These are phyloP conservation scores for Etheostoma cragini DNA, from an alignment of 2,113 vertebrate species.

Conservation along the genomic window DNA sequence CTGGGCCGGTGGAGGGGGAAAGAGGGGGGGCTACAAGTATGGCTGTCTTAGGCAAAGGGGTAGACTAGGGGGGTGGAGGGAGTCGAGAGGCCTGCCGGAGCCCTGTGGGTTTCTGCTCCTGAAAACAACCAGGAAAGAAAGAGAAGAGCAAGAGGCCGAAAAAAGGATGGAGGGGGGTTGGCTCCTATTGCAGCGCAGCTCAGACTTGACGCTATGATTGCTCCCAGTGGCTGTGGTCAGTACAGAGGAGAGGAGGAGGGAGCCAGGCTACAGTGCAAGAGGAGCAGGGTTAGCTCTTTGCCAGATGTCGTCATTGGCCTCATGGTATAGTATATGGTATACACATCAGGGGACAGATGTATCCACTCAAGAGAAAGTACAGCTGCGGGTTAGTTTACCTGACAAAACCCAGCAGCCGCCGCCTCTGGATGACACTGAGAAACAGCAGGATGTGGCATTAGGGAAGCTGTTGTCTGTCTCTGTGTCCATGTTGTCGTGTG, in stretches of 20 bases:
- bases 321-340: constrained; percentile 8
- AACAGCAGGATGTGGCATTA: constrained; percentile 8
- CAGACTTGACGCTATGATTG: constrained; percentile 79
- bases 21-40: constrained; percentile 31
- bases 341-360: constrained; percentile 38
- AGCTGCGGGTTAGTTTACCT: constrained; percentile 41
- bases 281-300: constrained; percentile 50
- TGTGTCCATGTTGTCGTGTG: not conserved
- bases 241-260: constrained; percentile 11
- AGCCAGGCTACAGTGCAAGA: constrained; percentile 41
- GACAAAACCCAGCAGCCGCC: constrained; percentile 10
- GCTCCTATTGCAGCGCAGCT: constrained; percentile 70
- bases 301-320: constrained; percentile 74
- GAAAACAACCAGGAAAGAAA: constrained; percentile 67
- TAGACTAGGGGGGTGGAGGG: constrained; percentile 21
- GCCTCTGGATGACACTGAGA: not conserved
- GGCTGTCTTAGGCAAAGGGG: constrained; percentile 36
- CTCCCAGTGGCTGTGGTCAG: constrained; percentile 80
- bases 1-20: constrained; percentile 41
- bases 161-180: constrained; percentile 26
- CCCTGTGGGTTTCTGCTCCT: constrained; percentile 74
- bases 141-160: constrained; percentile 37
- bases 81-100: constrained; percentile 60
- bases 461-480: not conserved
- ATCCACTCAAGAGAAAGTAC: constrained; percentile 15